Percentiles rank a stretch among this genome's conserved stretches.
These are phyloP conservation scores for Copidosoma floridanum DNA, from an alignment of 1,140 invertebrate species.

Conservation along the genomic window DNA sequence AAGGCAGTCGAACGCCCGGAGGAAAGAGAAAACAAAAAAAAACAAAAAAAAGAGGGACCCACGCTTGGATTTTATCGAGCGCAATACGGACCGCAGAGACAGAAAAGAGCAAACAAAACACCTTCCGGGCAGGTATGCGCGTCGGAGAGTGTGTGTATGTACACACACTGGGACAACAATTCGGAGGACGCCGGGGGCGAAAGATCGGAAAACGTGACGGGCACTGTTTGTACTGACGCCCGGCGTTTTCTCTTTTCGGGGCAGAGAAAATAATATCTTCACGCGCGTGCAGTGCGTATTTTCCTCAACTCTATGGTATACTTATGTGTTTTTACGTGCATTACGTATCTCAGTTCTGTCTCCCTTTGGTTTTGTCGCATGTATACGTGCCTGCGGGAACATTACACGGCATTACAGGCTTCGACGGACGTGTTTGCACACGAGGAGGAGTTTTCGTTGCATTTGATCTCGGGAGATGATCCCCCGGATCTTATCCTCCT, in stretches of 20 bases:
- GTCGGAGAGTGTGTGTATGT: background rate
- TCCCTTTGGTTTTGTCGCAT: conserved; percentile 1
- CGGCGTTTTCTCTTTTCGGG: background rate
- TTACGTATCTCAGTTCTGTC: background rate
- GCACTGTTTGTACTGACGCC: conserved; percentile 12
- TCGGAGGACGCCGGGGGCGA: too few relatives aligned
- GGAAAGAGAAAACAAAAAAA: too few relatives aligned
- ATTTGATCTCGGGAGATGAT: conserved; percentile 10
- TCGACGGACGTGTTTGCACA: background rate
- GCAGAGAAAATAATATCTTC: conserved; percentile 16
- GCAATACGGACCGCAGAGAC: too few relatives aligned
- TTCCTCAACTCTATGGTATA: too few relatives aligned
- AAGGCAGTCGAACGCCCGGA: too few relatives aligned
- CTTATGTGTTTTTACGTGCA: too few relatives aligned
- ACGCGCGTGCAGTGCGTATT: background rate
- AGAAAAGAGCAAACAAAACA: conserved; percentile 4
- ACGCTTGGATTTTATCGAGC: too few relatives aligned
- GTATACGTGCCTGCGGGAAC: too few relatives aligned
- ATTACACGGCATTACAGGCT: background rate
- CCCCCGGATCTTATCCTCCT: background rate
- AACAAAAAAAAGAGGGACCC: too few relatives aligned
- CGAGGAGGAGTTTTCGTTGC: conserved; percentile 1
- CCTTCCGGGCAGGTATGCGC: background rate
- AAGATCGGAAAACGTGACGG: conserved; percentile 17
- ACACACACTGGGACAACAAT: too few relatives aligned